A percentile compares a stretch with the other conserved stretches of the same genome.
phyloP scores from a whole-genome alignment of 1,140 invertebrate genomes.

The Caenorhabditis elegans region WBcel235 BX284606.5:12281001-12281500 shows the following conservation, averaged over 20 bases:
- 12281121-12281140: constrained; percentile 50
- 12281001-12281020: too few relatives aligned
- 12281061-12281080: constrained; percentile 47
- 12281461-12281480: too few relatives aligned
- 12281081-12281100: constrained; percentile 52
- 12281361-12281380: too few relatives aligned
- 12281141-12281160: background rate
- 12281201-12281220: constrained; percentile 56
- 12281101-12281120: constrained; percentile 62
- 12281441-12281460: constrained; percentile 61
- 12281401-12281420: constrained; percentile 60
- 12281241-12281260: background rate
- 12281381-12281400: too few relatives aligned
- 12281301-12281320: too few relatives aligned
- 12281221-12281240: constrained; percentile 49
- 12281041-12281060: constrained; percentile 53
- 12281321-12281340: too few relatives aligned
- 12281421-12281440: too few relatives aligned
- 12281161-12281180: constrained; percentile 35
- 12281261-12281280: background rate
- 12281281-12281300: constrained; percentile 44
- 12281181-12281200: constrained; percentile 59
- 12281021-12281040: constrained; percentile 40
- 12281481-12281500: constrained; percentile 44
- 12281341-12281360: too few relatives aligned